Evolutionary conservation across 1,140 invertebrate genomes (phyloP).

Genomic region (Drosophila nikananu): DNA sequence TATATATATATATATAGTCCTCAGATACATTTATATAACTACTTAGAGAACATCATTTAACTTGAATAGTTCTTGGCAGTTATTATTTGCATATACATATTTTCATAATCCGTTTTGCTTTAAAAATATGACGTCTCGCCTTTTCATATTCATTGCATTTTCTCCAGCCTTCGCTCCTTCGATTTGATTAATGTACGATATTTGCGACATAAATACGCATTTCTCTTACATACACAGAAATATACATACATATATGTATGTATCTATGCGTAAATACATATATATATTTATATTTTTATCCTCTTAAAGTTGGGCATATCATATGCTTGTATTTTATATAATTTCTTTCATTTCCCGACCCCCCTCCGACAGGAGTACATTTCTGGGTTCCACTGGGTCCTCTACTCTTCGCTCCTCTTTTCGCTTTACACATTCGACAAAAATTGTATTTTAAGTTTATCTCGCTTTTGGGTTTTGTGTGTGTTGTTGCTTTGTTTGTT

Average conservation of each 20-base stretch:
- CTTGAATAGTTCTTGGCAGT: slow-evolving; percentile 82
- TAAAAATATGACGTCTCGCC: slow-evolving; percentile 47
- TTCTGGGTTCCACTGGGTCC: slow-evolving; percentile 27
- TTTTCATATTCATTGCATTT: slow-evolving; percentile 14
- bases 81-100: slow-evolving; percentile 71
- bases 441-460: slow-evolving; percentile 33
- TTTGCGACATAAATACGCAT: slow-evolving; percentile 61
- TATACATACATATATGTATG: slow-evolving; percentile 22
- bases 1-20: slow-evolving; percentile 24
- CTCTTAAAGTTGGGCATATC: slow-evolving; percentile 34
- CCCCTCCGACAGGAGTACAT: neutral
- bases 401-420: neutral
- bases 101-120: slow-evolving; percentile 50
- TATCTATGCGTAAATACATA: slow-evolving; percentile 19
- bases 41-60: slow-evolving; percentile 79
- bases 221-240: slow-evolving; percentile 42
- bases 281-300: slow-evolving; percentile 32
- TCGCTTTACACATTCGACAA: slow-evolving; percentile 11
- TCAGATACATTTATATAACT: slow-evolving; percentile 64
- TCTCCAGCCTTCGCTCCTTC: slow-evolving; percentile 3
- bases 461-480: slow-evolving; percentile 24
- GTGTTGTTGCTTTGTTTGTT: slow-evolving; percentile 37
- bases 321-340: slow-evolving; percentile 68
- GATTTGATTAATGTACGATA: slow-evolving; percentile 46
- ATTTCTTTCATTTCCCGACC: slow-evolving; percentile 57